A percentile compares a stretch with the other conserved stretches of the same genome.
phyloP scores from a whole-genome alignment of 2,888 invertebrate species.

The Fragum fragum region DNA sequence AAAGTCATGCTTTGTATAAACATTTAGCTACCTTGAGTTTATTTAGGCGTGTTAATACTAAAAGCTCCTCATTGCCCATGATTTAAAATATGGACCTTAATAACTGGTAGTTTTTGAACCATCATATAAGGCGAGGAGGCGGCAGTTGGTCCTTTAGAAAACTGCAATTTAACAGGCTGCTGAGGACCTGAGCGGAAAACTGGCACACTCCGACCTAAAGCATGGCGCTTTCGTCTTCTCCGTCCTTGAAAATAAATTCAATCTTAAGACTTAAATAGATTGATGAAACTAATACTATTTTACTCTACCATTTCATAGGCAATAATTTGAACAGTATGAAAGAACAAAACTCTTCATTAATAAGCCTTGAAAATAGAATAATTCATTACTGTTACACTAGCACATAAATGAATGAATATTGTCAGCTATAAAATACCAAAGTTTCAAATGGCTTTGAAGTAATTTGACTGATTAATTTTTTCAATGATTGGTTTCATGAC shows the following conservation, averaged over 20 bases:
- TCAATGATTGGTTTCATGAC: no score
- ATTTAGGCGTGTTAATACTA: constrained; percentile 47
- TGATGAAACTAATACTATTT: no score
- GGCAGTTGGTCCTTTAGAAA: constrained; percentile 71
- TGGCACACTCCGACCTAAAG: constrained; percentile 58
- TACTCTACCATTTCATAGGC: no score
- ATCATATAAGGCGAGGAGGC: constrained; percentile 72
- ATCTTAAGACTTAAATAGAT: neutral
- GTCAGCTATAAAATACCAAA: no score
- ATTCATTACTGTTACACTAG: no score
- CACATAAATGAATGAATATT: no score
- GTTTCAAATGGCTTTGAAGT: no score
- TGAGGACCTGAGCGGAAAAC: constrained; percentile 45
- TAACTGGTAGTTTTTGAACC: constrained; percentile 78
- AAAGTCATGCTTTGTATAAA: constrained; percentile 69
- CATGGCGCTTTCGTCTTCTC: constrained; percentile 69
- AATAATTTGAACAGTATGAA: no score
- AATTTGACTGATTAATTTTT: no score
- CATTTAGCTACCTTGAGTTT: constrained; percentile 52
- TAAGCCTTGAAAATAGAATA: no score
- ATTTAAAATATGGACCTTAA: constrained; percentile 80
- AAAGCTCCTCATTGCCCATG: constrained; percentile 64
- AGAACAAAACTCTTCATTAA: no score
- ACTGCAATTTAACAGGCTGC: constrained; percentile 71
- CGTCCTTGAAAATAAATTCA: constrained; percentile 67